phyloP scores from a whole-genome alignment of 2,888 invertebrate genomes.

The Hymenopus coronatus region DNA sequence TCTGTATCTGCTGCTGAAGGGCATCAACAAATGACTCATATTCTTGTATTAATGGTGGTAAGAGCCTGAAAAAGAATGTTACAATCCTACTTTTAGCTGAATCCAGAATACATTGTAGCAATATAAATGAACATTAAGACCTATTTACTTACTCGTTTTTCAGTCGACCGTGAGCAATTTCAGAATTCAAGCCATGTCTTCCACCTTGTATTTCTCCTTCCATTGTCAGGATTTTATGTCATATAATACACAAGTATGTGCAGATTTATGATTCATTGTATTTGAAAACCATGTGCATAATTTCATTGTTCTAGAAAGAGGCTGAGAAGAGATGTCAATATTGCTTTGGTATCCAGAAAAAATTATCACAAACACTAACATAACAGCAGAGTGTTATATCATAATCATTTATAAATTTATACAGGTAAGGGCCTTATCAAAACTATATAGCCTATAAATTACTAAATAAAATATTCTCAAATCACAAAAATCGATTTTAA shows the following conservation, averaged over 20 bases:
- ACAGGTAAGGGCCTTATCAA: too few species aligned
- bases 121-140: not conserved
- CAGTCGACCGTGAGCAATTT: not conserved
- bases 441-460: too few species aligned
- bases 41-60: constrained; percentile 11
- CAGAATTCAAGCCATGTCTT: not conserved
- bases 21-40: constrained; percentile 9
- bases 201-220: not conserved
- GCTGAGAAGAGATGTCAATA: not conserved
- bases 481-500: too few species aligned
- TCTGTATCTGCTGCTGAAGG: constrained; percentile 14
- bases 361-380: too few species aligned
- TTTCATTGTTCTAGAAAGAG: not conserved
- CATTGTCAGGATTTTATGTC: not conserved
- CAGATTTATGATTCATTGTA: not conserved
- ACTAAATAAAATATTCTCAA: too few species aligned
- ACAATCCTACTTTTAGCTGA: not conserved
- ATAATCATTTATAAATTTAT: too few species aligned
- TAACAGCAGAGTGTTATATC: too few species aligned
- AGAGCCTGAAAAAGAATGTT: not conserved
- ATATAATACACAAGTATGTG: not conserved
- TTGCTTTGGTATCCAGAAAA: too few species aligned
- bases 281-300: not conserved
- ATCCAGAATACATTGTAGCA: not conserved
- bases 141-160: not conserved